Percentiles rank a stretch among this genome's conserved stretches.
Conservation (phyloP, 2,888 invertebrate genomes). For the Caenorhabditis sulstoni region DNA sequence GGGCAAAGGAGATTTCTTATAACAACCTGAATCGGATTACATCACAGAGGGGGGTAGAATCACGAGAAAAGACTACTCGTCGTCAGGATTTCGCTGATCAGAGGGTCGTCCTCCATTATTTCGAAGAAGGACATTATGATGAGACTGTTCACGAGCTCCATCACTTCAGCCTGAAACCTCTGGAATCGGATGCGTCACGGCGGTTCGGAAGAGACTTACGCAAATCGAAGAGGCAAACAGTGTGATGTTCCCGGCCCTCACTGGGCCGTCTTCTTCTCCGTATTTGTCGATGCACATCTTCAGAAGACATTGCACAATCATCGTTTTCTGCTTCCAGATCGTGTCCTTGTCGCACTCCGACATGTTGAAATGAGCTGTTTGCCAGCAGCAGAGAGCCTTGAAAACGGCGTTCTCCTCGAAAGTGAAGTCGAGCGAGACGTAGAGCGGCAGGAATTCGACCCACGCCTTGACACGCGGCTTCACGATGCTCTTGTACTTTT, state of each 20-base stretch:
- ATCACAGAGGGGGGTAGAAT: background rate
- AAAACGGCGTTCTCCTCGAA: conserved; percentile 52
- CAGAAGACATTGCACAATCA: conserved; percentile 32
- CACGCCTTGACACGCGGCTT: conserved; percentile 51
- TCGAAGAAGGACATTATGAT: conserved; percentile 60
- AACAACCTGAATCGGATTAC: background rate
- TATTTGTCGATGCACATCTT: conserved; percentile 44
- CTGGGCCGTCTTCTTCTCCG: conserved; percentile 48
- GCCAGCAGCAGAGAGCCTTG: conserved; percentile 55
- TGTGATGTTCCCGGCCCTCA: conserved; percentile 44
- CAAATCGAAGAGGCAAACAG: conserved; percentile 48
- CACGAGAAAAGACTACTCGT: conserved; percentile 47
- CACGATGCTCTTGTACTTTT: conserved; percentile 58
- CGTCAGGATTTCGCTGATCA: conserved; percentile 49
- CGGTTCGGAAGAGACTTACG: conserved; percentile 24
- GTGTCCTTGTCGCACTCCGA: conserved; percentile 48
- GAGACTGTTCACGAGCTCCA: conserved; percentile 55
- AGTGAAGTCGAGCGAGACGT: conserved; percentile 9
- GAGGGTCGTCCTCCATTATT: conserved; percentile 45
- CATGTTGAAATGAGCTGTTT: conserved; percentile 51
- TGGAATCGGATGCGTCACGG: too few species aligned
- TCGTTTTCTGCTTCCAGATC: conserved; percentile 23
- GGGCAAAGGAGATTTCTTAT: background rate
- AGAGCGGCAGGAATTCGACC: conserved; percentile 48
- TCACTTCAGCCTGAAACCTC: conserved; percentile 42